Evolutionary conservation across 2,888 invertebrate species (phyloP).

Genomic region (Proisotoma minuta): DNA sequence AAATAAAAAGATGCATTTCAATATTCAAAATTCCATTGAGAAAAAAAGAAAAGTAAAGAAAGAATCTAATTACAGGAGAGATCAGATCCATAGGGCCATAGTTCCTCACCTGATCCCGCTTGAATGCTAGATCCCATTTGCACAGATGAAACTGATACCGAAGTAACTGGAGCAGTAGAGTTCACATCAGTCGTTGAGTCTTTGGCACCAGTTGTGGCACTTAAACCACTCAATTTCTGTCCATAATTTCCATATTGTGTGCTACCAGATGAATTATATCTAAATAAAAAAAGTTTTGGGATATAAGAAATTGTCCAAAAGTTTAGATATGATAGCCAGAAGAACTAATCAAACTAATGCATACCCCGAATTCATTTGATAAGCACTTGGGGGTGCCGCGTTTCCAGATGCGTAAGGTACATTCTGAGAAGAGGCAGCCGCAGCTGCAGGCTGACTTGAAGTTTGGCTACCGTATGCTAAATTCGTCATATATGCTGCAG

Average conservation of each 20-base stretch:
- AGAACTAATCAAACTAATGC: neutral
- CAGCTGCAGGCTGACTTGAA: slow-evolving; percentile 13
- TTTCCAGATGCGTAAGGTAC: slow-evolving; percentile 24
- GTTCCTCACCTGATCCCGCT: slow-evolving; percentile 39
- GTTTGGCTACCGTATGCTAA: slow-evolving; percentile 36
- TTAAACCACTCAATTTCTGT: slow-evolving; percentile 32
- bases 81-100: slow-evolving; percentile 6
- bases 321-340: neutral
- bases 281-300: slow-evolving; percentile 2
- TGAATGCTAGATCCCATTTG: slow-evolving; percentile 42
- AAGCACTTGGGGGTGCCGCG: slow-evolving; percentile 31
- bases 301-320: neutral
- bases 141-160: slow-evolving; percentile 35
- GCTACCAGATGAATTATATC: slow-evolving; percentile 35
- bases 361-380: slow-evolving; percentile 30
- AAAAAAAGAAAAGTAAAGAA: neutral
- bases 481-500: slow-evolving; percentile 36
- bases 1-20: neutral
- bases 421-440: slow-evolving; percentile 20
- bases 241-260: slow-evolving; percentile 42
- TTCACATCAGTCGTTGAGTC: slow-evolving; percentile 40
- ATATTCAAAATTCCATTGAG: neutral
- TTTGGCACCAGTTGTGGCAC: slow-evolving; percentile 28
- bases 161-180: slow-evolving; percentile 33
- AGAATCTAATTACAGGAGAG: neutral